These are phyloP conservation scores for Pteronotus mesoamericanus DNA, from an alignment of 2,797 vertebrate genomes.

Conservation along the genomic window DNA sequence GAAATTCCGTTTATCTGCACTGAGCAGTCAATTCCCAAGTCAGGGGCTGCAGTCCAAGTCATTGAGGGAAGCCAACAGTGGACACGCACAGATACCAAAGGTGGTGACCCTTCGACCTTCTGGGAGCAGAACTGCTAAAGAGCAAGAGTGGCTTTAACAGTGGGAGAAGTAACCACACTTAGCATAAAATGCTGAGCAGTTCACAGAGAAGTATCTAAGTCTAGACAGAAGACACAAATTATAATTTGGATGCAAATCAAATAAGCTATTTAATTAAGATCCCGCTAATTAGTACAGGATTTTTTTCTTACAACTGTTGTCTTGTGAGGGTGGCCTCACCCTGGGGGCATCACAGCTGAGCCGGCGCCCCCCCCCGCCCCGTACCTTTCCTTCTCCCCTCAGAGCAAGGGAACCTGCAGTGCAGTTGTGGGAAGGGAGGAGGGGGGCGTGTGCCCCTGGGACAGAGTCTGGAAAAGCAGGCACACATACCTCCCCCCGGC, in stretches of 20 bases:
- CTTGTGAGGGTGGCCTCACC: not conserved
- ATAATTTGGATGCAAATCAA: constrained; percentile 79
- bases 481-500: not conserved
- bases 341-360: not conserved
- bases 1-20: constrained; percentile 75
- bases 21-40: constrained; percentile 69
- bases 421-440: too few species aligned
- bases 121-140: constrained; percentile 36
- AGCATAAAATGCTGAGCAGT: constrained; percentile 12
- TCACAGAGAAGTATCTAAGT: constrained; percentile 70
- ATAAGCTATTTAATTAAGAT: constrained; percentile 79
- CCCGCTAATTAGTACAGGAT: constrained; percentile 65
- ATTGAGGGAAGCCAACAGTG: constrained; percentile 50
- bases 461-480: not conserved
- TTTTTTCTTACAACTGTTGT: not conserved
- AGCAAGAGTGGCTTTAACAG: not conserved
- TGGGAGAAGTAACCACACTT: not conserved
- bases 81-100: constrained; percentile 65
- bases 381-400: not conserved
- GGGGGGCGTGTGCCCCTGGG: not conserved
- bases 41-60: constrained; percentile 64
- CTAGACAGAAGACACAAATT: constrained; percentile 57
- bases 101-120: constrained; percentile 68
- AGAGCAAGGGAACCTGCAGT: not conserved
- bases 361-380: not conserved